Conservation (phyloP, 2,888 invertebrate species). For the Heliconius ismenius region DNA sequence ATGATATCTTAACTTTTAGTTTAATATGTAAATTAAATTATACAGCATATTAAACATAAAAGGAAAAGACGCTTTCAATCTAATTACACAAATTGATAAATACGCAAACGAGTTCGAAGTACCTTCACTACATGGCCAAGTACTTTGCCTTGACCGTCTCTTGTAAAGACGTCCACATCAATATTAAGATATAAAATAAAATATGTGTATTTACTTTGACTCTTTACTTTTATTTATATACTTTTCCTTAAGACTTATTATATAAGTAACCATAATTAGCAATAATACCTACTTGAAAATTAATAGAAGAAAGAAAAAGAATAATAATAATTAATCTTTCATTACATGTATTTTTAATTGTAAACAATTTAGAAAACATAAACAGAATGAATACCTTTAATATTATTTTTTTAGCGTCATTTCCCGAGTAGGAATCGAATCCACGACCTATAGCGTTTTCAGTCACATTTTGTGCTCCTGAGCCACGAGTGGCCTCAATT, state of each 20-base stretch:
- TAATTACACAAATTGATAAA: conserved; percentile 6
- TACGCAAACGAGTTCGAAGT: conserved; percentile 9
- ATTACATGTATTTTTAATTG: neutral
- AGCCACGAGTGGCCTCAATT: no score
- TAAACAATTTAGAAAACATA: neutral
- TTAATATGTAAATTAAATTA: neutral
- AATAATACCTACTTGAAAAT: neutral
- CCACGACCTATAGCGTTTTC: no score
- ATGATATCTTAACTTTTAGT: neutral
- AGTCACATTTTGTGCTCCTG: no score
- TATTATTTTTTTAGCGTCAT: no score
- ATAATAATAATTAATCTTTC: neutral
- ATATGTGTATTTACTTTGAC: neutral
- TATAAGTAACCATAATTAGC: neutral
- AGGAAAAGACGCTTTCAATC: conserved; percentile 10
- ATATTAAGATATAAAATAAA: neutral
- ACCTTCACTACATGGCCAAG: conserved; percentile 18
- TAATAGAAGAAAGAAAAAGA: no score
- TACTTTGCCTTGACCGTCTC: conserved; percentile 14
- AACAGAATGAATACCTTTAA: no score
- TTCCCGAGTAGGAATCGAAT: no score
- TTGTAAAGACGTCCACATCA: conserved; percentile 13
- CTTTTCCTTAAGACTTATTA: neutral
- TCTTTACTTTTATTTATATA: neutral
- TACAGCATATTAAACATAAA: neutral